A percentile compares a stretch with the other conserved stretches of the same genome.
Evolutionary conservation across 2,797 vertebrate species (phyloP).

Genomic region (Neostethus bicornis): DNA sequence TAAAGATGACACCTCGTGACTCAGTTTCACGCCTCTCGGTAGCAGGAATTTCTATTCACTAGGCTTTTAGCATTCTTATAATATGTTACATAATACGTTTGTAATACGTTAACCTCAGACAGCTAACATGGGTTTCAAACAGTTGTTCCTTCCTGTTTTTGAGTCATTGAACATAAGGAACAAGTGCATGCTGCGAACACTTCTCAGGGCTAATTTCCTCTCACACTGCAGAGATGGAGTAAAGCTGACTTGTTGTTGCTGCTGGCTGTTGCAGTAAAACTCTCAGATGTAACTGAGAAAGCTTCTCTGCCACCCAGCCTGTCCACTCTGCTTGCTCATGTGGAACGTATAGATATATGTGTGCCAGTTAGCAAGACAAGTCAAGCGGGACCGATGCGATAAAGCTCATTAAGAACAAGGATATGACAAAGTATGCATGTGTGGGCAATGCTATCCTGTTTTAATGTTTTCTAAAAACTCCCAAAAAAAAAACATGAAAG

Average conservation of each 20-base stretch:
- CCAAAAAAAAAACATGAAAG: too few species aligned
- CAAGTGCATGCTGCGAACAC: conserved; percentile 42
- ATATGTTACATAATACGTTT: too few species aligned
- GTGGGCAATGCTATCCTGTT: conserved; percentile 54
- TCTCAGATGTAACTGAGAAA: conserved; percentile 78
- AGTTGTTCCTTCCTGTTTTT: conserved; percentile 18
- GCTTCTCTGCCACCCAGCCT: conserved; percentile 69
- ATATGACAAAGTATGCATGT: conserved; percentile 64
- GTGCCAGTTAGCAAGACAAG: conserved; percentile 79
- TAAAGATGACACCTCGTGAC: too few species aligned
- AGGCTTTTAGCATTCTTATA: too few species aligned
- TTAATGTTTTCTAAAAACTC: conserved; percentile 47
- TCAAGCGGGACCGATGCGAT: conserved; percentile 80
- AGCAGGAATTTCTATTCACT: too few species aligned
- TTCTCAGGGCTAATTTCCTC: conserved; percentile 59
- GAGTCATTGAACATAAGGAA: conserved; percentile 39
- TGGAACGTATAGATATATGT: conserved; percentile 79
- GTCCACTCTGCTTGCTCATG: conserved; percentile 74
- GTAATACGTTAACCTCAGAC: neutral
- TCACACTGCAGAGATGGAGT: conserved; percentile 49
- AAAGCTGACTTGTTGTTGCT: conserved; percentile 70
- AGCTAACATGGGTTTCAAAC: conserved; percentile 17
- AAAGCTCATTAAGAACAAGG: conserved; percentile 77
- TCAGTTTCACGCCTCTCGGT: too few species aligned
- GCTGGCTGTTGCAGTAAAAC: conserved; percentile 73